Evolutionary conservation across 53 echinoderm and acorn worm genomes (phyloP).

Genomic region (Pentamera pediparva): DNA sequence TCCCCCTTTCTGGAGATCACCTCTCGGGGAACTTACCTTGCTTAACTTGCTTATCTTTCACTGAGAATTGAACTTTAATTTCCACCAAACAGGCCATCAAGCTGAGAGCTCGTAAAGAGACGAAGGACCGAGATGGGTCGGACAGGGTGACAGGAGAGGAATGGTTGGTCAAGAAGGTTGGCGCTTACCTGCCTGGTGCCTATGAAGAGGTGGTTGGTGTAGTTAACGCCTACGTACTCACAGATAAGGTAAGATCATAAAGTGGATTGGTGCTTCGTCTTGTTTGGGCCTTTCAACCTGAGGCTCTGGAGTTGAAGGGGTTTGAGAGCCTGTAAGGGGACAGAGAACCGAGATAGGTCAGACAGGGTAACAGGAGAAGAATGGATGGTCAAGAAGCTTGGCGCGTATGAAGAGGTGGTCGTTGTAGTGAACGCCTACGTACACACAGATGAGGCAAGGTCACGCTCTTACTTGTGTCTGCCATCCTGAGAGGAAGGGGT

Average conservation of each 20-base stretch:
- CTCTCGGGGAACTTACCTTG: too few species aligned
- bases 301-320: too few species aligned
- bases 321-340: conserved; percentile 89
- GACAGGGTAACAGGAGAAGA: conserved; percentile 89
- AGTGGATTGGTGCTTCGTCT: background rate
- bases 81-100: too few species aligned
- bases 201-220: conserved; percentile 93
- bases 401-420: conserved; percentile 95
- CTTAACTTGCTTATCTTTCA: too few species aligned
- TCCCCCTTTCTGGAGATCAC: too few species aligned
- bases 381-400: conserved; percentile 95
- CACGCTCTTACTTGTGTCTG: too few species aligned
- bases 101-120: conserved; percentile 92
- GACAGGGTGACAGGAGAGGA: conserved; percentile 90
- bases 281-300: too few species aligned
- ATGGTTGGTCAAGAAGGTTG: conserved; percentile 95
- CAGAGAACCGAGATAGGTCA: conserved; percentile 56
- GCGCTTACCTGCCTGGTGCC: conserved; percentile 94
- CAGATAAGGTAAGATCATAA: conserved; percentile 77
- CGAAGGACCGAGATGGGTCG: conserved; percentile 59
- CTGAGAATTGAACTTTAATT: too few species aligned
- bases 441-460: conserved; percentile 84
- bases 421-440: conserved; percentile 91
- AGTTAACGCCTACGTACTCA: conserved; percentile 91
- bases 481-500: too few species aligned